A percentile compares a stretch with the other conserved stretches of the same genome.
These are phyloP conservation scores for Meteorus cinctellus DNA, from an alignment of 2,888 invertebrate species.

Conservation along the genomic window DNA sequence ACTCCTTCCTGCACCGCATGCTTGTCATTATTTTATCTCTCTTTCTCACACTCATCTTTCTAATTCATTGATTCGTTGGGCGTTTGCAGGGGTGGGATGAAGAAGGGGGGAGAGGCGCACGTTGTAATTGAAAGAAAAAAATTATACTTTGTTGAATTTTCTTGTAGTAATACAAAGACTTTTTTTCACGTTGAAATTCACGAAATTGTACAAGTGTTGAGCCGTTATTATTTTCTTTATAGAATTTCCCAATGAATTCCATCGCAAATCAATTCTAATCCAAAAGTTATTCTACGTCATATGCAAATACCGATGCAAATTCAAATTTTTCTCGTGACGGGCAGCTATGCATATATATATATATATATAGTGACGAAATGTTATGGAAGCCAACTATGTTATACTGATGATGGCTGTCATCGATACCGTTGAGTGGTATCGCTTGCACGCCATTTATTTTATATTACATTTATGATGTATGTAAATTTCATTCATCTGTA, in stretches of 20 bases:
- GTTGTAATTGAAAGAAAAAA: no score
- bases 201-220: no score
- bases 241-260: no score
- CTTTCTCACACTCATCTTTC: conserved; percentile 32
- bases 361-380: neutral
- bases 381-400: neutral
- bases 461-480: conserved; percentile 49
- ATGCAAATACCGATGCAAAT: neutral
- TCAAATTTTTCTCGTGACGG: neutral
- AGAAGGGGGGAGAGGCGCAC: no score
- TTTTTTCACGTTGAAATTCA: no score
- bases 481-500: conserved; percentile 52
- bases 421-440: conserved; percentile 67
- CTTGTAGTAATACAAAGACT: no score
- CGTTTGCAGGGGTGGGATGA: no score
- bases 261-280: no score
- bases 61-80: neutral
- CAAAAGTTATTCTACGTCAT: no score
- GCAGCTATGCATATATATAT: no score
- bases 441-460: conserved; percentile 61
- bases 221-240: no score
- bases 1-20: conserved; percentile 57
- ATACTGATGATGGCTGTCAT: conserved; percentile 59
- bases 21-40: conserved; percentile 42
- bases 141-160: no score